Evolutionary conservation across 2,113 vertebrate genomes (phyloP), one percentile per base, ranked within the genome.

Genomic region (Gracilinanus agilis): DNA sequence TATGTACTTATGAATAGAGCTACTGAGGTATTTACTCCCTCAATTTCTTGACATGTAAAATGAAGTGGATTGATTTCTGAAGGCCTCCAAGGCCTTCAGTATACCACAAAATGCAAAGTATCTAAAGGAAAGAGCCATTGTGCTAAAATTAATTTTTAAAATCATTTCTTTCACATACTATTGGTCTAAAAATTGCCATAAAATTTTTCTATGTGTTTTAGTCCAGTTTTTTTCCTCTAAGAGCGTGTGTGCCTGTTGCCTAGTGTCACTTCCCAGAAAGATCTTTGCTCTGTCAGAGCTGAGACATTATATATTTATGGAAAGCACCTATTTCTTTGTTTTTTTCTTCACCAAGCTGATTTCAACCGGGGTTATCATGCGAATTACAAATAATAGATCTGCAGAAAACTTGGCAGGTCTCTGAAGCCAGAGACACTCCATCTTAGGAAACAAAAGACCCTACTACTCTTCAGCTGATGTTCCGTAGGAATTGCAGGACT

Each of bases 251-350:
- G 5, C n/a, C 6, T n/a, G 40, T 83, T 83, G 34, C 21, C n/a
- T 83, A 19, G n/a, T 40, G 67, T 83, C 67, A 83, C 16, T 83
- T 21, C 6, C n/a, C n/a, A 83, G 67, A n/a, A 75, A 4, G 5
- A 34, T 67, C 61, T 67, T 67, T n/a, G 67, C 40, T 21, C 67
- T n/a, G 2, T 83, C 16, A 40, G 6, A 83, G 34, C n/a, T 16
- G 54, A 91, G 23, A 23, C 21, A 44, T 10, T 56, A 27, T 9
- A 9, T 13, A 44, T 1, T 24, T 23, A 44, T 34, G 55, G 54
- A 95, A 67, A 75, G 92, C 12, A 25, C 44, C 27, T 90, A 11
- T 90, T 27, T 61, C 89, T 91, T 91, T 75, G n/a, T 75, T 75
- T 61, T 27, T 16, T 55, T 0, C 23, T 90, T 24, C 55, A 90